Percentiles rank a stretch among this genome's conserved stretches.
Evolutionary conservation across 1,140 invertebrate genomes (phyloP).

Genomic region (Drosophila sp.): DNA sequence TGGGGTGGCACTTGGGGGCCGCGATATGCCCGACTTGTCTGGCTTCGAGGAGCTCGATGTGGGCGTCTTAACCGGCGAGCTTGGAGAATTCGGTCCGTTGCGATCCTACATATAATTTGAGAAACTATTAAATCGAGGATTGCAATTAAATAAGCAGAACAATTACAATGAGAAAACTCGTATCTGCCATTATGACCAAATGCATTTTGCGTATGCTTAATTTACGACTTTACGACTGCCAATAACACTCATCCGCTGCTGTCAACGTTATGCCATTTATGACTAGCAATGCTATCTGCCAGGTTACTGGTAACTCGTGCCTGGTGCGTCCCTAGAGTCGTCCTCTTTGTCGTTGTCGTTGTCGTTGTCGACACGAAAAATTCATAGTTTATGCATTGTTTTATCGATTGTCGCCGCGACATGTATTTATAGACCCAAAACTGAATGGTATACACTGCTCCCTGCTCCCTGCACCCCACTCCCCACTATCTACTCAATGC

Average conservation of each 20-base stretch:
- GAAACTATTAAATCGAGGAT: neutral
- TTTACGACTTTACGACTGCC: conserved; percentile 60
- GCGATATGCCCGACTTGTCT: conserved; percentile 75
- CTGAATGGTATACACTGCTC: neutral
- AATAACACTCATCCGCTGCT: conserved; percentile 66
- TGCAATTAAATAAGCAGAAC: neutral
- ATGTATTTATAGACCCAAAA: conserved; percentile 9
- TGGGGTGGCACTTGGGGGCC: conserved; percentile 83
- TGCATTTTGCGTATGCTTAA: conserved; percentile 60
- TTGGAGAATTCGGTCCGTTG: conserved; percentile 83
- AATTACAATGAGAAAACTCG: conserved; percentile 72
- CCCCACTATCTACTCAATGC: neutral
- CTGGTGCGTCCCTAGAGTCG: conserved; percentile 30
- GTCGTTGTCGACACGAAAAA: conserved; percentile 66
- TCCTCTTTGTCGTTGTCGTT: conserved; percentile 38
- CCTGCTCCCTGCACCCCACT: neutral
- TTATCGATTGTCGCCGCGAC: conserved; percentile 74
- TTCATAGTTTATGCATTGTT: conserved; percentile 79
- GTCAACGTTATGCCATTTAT: conserved; percentile 77
- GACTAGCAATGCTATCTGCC: conserved; percentile 38
- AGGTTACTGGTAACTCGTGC: conserved; percentile 23
- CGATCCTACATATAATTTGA: conserved; percentile 64
- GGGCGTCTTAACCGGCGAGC: conserved; percentile 83
- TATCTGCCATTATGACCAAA: conserved; percentile 74
- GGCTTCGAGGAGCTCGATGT: conserved; percentile 82